phyloP scores from a whole-genome alignment of 2,797 vertebrate genomes.

The Aythya fuligula region DNA sequence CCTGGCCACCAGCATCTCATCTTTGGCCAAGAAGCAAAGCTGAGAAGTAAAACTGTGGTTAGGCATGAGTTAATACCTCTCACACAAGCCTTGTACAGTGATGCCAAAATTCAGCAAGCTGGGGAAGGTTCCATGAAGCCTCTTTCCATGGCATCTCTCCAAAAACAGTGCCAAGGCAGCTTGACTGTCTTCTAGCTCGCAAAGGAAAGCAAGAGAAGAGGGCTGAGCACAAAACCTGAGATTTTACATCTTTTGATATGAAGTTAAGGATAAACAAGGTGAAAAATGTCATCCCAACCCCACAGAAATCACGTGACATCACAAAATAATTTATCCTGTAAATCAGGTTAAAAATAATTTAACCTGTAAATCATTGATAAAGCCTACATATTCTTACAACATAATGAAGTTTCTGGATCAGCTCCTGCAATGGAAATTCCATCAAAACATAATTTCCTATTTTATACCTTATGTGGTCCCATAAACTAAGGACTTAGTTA shows the following conservation, averaged over 20 bases:
- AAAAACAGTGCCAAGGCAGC: neutral
- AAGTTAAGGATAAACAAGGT: neutral
- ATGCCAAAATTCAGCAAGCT: neutral
- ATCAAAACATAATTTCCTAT: neutral
- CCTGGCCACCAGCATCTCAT: neutral
- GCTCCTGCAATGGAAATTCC: neutral
- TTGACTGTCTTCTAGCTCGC: neutral
- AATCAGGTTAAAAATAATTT: neutral
- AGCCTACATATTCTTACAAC: neutral
- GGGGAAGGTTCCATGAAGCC: neutral
- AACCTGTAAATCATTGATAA: neutral
- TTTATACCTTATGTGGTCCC: neutral
- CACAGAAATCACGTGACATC: neutral
- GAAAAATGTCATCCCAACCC: neutral
- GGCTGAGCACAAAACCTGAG: rapidly evolving
- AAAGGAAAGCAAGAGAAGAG: neutral
- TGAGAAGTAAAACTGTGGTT: neutral
- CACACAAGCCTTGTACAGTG: rapidly evolving
- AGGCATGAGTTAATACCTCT: neutral
- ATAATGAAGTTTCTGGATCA: neutral
- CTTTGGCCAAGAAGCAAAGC: neutral
- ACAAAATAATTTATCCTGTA: neutral
- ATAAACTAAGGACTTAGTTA: neutral
- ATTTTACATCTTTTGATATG: neutral
- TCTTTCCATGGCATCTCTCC: neutral